phyloP scores from a whole-genome alignment of 1,140 invertebrate genomes.

The Macrotrachela quadricornifera region DNA sequence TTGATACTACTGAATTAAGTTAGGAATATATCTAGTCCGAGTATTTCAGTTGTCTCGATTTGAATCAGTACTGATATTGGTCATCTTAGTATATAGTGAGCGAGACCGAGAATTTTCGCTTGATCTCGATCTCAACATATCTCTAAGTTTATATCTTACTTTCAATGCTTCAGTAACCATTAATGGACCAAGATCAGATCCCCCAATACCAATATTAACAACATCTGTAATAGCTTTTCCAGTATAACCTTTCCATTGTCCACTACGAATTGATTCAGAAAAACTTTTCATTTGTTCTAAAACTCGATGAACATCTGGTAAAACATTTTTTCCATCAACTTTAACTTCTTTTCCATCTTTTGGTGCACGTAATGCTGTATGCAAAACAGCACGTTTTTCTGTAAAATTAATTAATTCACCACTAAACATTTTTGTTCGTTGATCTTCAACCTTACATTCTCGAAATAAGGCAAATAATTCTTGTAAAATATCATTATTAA shows the following conservation, averaged over 20 bases:
- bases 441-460: constrained; percentile 55
- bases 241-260: constrained; percentile 64
- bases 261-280: constrained; percentile 38
- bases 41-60: too few relatives aligned
- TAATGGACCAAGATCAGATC: constrained; percentile 55
- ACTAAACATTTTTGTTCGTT: constrained; percentile 72
- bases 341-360: constrained; percentile 66
- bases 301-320: constrained; percentile 72
- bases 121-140: too few relatives aligned
- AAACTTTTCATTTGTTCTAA: constrained; percentile 86
- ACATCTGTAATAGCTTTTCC: constrained; percentile 89
- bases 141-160: too few relatives aligned
- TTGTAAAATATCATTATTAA: constrained; percentile 5
- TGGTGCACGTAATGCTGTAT: constrained; percentile 64
- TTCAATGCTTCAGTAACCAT: constrained; percentile 9
- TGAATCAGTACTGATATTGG: too few relatives aligned
- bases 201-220: constrained; percentile 97
- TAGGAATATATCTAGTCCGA: too few relatives aligned
- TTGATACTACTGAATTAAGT: too few relatives aligned
- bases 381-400: constrained; percentile 78
- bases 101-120: background rate
- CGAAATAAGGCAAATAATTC: constrained; percentile 39
- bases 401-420: constrained; percentile 95
- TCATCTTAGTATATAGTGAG: too few relatives aligned
- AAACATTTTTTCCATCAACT: constrained; percentile 34